phyloP scores from a whole-genome alignment of 2,888 invertebrate genomes.

The Gisinianus flammeolus region DNA sequence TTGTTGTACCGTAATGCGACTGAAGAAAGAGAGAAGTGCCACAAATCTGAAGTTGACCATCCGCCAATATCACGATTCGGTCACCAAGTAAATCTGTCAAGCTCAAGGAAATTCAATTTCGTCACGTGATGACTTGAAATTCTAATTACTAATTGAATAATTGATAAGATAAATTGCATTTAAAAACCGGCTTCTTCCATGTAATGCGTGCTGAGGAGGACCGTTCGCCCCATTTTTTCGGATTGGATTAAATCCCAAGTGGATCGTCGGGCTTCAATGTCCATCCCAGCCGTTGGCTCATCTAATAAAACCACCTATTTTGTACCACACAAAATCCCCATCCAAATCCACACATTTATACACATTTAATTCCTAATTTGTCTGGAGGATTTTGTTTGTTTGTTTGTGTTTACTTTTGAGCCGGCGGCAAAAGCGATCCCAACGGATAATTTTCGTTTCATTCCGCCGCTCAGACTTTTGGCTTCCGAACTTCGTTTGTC shows the following conservation, averaged over 20 bases:
- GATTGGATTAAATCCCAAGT: slow-evolving; percentile 59
- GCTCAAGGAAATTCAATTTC: background rate
- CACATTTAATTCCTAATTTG: no score
- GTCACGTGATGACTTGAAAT: background rate
- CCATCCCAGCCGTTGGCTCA: slow-evolving; percentile 63
- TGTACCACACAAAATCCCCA: no score
- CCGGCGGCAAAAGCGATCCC: slow-evolving; percentile 18
- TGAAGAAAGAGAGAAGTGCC: slow-evolving; percentile 86
- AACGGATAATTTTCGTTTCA: slow-evolving; percentile 21
- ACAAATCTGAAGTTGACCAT: slow-evolving; percentile 74
- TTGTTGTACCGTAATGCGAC: slow-evolving; percentile 65
- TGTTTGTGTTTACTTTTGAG: no score
- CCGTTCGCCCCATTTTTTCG: slow-evolving; percentile 74
- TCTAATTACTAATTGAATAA: background rate
- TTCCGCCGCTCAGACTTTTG: slow-evolving; percentile 24
- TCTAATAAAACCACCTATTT: slow-evolving; percentile 64
- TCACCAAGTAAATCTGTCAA: slow-evolving; percentile 90
- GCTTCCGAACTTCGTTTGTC: slow-evolving; percentile 11
- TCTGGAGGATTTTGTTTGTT: no score
- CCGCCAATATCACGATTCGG: slow-evolving; percentile 83
- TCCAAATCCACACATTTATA: no score
- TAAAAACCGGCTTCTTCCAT: slow-evolving; percentile 93
- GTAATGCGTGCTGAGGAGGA: slow-evolving; percentile 88
- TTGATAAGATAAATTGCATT: background rate
- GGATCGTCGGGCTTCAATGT: slow-evolving; percentile 65